Percentiles rank a stretch among this genome's conserved stretches.
These are phyloP conservation scores for Toxostoma redivivum DNA, from an alignment of 2,113 vertebrate genomes.

Conservation along the genomic window DNA sequence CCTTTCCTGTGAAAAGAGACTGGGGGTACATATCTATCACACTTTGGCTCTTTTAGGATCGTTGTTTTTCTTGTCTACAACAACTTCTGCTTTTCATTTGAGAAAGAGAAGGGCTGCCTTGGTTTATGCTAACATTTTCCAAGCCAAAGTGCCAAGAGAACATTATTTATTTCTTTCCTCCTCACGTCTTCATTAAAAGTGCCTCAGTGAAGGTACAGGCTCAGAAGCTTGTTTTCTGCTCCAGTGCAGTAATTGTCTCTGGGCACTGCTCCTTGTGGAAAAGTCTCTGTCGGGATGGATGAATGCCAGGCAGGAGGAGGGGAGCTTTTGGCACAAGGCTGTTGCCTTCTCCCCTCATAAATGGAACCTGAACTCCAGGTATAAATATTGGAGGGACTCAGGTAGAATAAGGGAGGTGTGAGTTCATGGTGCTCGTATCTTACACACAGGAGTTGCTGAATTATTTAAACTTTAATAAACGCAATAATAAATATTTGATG, in stretches of 20 bases:
- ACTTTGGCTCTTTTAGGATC: not conserved
- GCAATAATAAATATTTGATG: constrained; percentile 82
- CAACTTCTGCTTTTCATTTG: not conserved
- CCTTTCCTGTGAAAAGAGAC: not conserved
- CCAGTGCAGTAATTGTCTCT: constrained; percentile 44
- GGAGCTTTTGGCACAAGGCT: not conserved
- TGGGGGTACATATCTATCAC: not conserved
- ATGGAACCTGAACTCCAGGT: constrained; percentile 27
- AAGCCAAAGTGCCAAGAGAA: constrained; percentile 9
- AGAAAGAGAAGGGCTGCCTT: not conserved
- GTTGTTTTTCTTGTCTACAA: not conserved
- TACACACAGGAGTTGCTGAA: constrained; percentile 62
- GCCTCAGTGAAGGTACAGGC: constrained; percentile 40
- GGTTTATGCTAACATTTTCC: not conserved
- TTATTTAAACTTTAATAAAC: constrained; percentile 84
- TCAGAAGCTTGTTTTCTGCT: constrained; percentile 51
- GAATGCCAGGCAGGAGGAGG: not conserved
- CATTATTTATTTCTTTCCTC: constrained; percentile 15
- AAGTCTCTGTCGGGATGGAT: not conserved
- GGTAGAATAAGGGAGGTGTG: constrained; percentile 34
- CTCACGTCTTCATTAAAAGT: constrained; percentile 28
- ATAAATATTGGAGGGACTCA: constrained; percentile 70
- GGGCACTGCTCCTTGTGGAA: not conserved
- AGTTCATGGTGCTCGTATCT: constrained; percentile 53
- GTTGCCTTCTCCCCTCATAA: not conserved